Percentiles rank a stretch among this genome's conserved stretches.
Evolutionary conservation across 2,888 invertebrate genomes (phyloP).

Genomic region (Spodoptera exigua): DNA sequence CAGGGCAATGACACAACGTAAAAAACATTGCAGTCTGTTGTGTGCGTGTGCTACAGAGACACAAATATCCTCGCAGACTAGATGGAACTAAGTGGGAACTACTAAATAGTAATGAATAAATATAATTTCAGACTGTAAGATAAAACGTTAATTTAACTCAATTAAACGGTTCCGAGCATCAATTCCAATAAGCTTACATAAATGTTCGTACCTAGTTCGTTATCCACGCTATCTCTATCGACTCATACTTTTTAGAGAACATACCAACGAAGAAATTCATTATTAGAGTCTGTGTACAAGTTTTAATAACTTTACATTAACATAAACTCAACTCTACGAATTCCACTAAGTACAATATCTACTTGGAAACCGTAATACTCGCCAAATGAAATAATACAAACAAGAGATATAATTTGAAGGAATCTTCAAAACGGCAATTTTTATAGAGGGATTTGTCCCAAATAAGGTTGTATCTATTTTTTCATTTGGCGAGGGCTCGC

Average conservation of each 20-base stretch:
- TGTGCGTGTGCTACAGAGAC: slow-evolving; percentile 30
- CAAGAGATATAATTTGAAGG: slow-evolving; percentile 58
- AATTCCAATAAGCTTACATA: slow-evolving; percentile 4
- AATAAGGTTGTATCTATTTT: slow-evolving; percentile 84
- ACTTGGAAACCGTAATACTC: slow-evolving; percentile 33
- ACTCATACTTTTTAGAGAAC: slow-evolving; percentile 6
- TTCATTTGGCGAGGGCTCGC: slow-evolving; percentile 77
- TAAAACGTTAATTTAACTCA: slow-evolving; percentile 6
- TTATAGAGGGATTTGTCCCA: slow-evolving; percentile 81
- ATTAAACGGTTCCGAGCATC: slow-evolving; percentile 5
- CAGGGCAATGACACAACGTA: slow-evolving; percentile 55
- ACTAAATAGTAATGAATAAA: neutral
- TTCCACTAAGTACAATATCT: slow-evolving; percentile 10
- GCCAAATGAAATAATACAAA: slow-evolving; percentile 57
- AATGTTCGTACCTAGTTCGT: neutral
- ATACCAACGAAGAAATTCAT: slow-evolving; percentile 21
- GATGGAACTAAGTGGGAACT: neutral
- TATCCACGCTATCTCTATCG: neutral
- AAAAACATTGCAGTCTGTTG: slow-evolving; percentile 42
- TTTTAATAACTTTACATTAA: slow-evolving; percentile 37
- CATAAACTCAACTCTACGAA: slow-evolving; percentile 24
- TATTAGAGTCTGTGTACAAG: slow-evolving; percentile 11
- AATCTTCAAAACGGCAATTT: slow-evolving; percentile 72
- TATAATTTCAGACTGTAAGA: neutral
- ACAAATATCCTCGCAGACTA: slow-evolving; percentile 7